These are phyloP conservation scores for Coenobita brevimanus DNA, from an alignment of 1,140 invertebrate genomes.

Conservation along the genomic window DNA sequence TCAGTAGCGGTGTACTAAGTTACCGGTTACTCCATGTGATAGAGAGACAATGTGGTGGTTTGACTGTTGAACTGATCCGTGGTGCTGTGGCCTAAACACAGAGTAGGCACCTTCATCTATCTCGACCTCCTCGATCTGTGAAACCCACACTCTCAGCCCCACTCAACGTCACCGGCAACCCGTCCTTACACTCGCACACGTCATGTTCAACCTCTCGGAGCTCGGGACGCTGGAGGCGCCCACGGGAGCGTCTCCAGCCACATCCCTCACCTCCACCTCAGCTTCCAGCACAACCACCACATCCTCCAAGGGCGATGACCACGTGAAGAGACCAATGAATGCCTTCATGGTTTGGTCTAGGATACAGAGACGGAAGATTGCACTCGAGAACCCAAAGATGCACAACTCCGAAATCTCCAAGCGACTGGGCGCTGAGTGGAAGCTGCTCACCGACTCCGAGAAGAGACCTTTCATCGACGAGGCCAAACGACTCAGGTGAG, in stretches of 20 bases:
- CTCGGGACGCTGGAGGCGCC: slow-evolving; percentile 48
- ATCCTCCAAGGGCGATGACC: slow-evolving; percentile 76
- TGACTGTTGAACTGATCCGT: not conserved
- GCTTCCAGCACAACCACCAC: slow-evolving; percentile 64
- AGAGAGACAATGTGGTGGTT: not conserved
- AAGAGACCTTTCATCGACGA: slow-evolving; percentile 99
- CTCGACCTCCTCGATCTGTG: slow-evolving; percentile 27
- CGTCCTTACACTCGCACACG: not conserved
- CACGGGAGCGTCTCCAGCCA: slow-evolving; percentile 66
- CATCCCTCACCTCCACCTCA: slow-evolving; percentile 70
- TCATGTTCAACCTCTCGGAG: slow-evolving; percentile 60
- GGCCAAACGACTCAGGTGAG: slow-evolving; percentile 89
- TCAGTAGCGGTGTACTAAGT: slow-evolving; percentile 1
- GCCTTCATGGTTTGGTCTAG: slow-evolving; percentile 99
- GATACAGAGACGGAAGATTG: slow-evolving; percentile 98
- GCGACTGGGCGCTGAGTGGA: slow-evolving; percentile 98
- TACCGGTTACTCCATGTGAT: not conserved
- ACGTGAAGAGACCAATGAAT: slow-evolving; percentile 99
- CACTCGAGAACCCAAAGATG: slow-evolving; percentile 99
- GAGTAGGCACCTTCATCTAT: slow-evolving; percentile 27
- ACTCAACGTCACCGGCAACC: slow-evolving; percentile 1
- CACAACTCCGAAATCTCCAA: slow-evolving; percentile 99
- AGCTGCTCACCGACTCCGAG: slow-evolving; percentile 93
- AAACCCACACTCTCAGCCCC: slow-evolving; percentile 9
- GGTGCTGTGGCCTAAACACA: not conserved